Evolutionary conservation across 2,797 vertebrate species (phyloP).

Genomic region (Poecilia velifera): DNA sequence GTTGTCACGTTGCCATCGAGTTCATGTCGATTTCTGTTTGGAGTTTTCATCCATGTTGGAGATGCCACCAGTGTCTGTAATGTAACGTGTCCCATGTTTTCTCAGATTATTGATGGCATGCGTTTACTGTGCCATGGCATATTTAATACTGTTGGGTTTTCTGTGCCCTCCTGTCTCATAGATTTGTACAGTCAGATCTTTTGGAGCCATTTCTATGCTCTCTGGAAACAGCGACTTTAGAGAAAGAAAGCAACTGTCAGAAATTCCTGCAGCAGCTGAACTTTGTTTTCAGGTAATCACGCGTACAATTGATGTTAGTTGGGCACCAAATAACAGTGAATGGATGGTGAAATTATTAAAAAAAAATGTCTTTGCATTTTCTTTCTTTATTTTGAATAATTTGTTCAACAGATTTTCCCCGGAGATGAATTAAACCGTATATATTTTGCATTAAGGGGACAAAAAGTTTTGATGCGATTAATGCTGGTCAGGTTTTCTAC

Average conservation of each 20-base stretch:
- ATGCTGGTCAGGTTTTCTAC: not conserved
- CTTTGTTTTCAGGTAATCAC: not conserved
- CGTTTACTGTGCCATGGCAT: not conserved
- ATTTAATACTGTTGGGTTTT: not conserved
- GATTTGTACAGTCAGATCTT: not conserved
- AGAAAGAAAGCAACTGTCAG: not conserved
- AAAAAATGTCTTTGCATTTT: not conserved
- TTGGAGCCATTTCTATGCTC: not conserved
- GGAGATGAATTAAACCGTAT: not conserved
- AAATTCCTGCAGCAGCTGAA: not conserved
- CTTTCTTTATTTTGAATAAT: not conserved
- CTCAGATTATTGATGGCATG: not conserved
- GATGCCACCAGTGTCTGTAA: not conserved
- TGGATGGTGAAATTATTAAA: not conserved
- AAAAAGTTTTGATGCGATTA: not conserved
- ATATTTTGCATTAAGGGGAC: not conserved
- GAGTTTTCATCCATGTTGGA: not conserved
- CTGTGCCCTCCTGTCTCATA: not conserved
- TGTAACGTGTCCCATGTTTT: not conserved
- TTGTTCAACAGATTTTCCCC: not conserved
- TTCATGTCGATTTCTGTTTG: not conserved
- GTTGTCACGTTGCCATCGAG: no score
- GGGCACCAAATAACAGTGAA: not conserved
- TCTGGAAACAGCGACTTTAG: not conserved
- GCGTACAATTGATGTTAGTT: not conserved